These are phyloP conservation scores for Sebastes hubbsi DNA, from an alignment of 2,797 vertebrate genomes.

Conservation along the genomic window DNA sequence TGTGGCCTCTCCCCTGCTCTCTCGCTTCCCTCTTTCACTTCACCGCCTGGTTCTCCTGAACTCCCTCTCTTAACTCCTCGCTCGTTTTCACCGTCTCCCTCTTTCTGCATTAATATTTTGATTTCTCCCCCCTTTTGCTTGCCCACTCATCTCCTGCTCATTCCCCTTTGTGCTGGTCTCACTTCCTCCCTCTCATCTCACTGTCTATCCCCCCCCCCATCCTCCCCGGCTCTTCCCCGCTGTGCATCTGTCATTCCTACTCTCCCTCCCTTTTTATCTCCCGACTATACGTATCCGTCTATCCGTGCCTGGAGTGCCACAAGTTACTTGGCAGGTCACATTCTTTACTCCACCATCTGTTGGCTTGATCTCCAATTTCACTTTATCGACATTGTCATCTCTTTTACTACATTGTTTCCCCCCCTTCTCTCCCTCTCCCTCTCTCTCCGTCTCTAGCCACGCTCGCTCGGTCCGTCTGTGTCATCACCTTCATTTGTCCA, in stretches of 20 bases:
- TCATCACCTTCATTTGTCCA: conserved; percentile 66
- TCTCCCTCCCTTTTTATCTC: conserved; percentile 71
- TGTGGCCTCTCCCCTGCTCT: conserved; percentile 64
- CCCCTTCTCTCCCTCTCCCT: conserved; percentile 18
- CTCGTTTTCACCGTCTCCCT: conserved; percentile 27
- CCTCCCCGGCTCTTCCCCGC: conserved; percentile 35
- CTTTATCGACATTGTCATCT: conserved; percentile 74
- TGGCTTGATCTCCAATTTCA: conserved; percentile 73
- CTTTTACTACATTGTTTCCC: conserved; percentile 60
- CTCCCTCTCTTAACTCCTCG: conserved; percentile 34
- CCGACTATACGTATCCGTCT: conserved; percentile 64
- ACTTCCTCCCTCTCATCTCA: conserved; percentile 59
- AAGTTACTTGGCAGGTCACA: conserved; percentile 73
- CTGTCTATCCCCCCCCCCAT: conserved; percentile 33
- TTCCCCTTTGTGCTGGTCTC: conserved; percentile 47
- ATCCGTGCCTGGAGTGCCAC: conserved; percentile 58
- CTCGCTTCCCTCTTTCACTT: conserved; percentile 49
- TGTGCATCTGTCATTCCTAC: conserved; percentile 71
- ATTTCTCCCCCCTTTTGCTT: conserved; percentile 33
- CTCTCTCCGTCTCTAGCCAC: conserved; percentile 19
- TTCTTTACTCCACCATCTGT: conserved; percentile 70
- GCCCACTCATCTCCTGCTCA: conserved; percentile 40
- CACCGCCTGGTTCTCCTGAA: conserved; percentile 9
- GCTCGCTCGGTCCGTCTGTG: conserved; percentile 44
- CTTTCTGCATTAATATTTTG: conserved; percentile 40